Evolutionary conservation across 53 echinoderm and acorn worm species (phyloP), one percentile per base, ranked within the genome.

Genomic region (Stichopus horrens): DNA sequence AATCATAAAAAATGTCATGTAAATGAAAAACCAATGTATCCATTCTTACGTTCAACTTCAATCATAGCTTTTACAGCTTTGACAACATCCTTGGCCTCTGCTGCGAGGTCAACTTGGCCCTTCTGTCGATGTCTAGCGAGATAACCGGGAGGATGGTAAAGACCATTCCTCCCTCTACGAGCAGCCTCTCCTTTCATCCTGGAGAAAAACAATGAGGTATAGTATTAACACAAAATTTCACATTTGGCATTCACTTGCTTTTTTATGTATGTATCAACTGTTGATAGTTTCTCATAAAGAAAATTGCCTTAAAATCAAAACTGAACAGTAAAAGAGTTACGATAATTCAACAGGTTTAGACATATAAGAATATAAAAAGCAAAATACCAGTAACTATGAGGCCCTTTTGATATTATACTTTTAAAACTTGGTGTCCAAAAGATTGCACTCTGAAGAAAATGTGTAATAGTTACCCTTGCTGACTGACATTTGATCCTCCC

Each of bases 11-110:
- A 74, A 89, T 88, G 20, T 18, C 6, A 76, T 2, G 9, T 58
- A 11, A 19, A n/a, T n/a, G 37, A 54, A 21, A 52, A 13, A 37
- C 37, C 37, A 37, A 37, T 37, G 37, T 37, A 37, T 37, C 37
- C 60, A 65, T 52, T 89, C 99, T 96, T 88, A 98, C 99, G 95
- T 92, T 98, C 99, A 52, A 93, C 90, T 86, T 98, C 99, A n/a
- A 98, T 83, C 21, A 98, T 90, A 75, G 93, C 89, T 63, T 98
- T 98, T 75, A 98, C 95, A 14, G 99, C 95, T 82, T 92, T 98
- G 18, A 98, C 99, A 11, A 91, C 93, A 7, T 98, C 99, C 57
- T 90, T 92, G 18, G 99, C 95, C 85, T 98, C 99, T 20, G 90
- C 21, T 2, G 94, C 95, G 10, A 98, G 90, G 83, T 93, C 91